Evolutionary conservation across 2,888 invertebrate species (phyloP).

Genomic region (Corbicula japonica): DNA sequence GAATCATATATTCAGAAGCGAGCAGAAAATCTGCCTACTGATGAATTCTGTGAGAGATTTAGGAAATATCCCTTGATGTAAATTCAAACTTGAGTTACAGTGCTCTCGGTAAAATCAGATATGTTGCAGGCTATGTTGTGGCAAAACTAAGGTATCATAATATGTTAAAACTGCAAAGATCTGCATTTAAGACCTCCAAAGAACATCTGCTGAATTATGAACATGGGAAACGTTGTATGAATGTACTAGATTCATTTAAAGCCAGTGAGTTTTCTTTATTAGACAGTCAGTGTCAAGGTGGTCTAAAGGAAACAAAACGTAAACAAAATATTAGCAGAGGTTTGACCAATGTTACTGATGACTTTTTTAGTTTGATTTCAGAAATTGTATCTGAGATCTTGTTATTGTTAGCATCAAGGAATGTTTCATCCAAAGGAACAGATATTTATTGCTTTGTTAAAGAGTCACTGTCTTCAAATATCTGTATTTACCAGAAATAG

Average conservation of each 20-base stretch:
- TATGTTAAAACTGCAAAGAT: constrained; percentile 3
- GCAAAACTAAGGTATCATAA: constrained; percentile 3
- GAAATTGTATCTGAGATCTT: too few species aligned
- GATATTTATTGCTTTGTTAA: too few species aligned
- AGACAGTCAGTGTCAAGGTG: constrained; percentile 12
- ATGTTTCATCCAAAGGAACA: too few species aligned
- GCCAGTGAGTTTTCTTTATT: constrained; percentile 10
- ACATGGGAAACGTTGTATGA: constrained; percentile 11
- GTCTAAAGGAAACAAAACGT: constrained; percentile 8
- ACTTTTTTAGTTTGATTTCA: too few species aligned
- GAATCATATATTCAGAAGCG: not conserved
- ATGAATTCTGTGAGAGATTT: not conserved
- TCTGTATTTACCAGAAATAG: too few species aligned
- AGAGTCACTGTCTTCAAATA: too few species aligned
- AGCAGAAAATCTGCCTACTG: constrained; percentile 9
- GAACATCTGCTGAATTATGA: constrained; percentile 11
- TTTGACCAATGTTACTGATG: too few species aligned
- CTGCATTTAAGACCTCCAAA: constrained; percentile 9
- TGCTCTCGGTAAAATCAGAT: constrained; percentile 6
- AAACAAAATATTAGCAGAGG: too few species aligned
- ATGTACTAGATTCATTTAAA: constrained; percentile 15
- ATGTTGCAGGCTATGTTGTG: constrained; percentile 8
- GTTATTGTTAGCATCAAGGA: too few species aligned
- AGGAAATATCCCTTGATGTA: not conserved
- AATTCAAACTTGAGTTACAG: not conserved